Evolutionary conservation across 2,888 invertebrate genomes (phyloP), one percentile per base, ranked within the genome.

Genomic region (Caenorhabditis doughertyi): DNA sequence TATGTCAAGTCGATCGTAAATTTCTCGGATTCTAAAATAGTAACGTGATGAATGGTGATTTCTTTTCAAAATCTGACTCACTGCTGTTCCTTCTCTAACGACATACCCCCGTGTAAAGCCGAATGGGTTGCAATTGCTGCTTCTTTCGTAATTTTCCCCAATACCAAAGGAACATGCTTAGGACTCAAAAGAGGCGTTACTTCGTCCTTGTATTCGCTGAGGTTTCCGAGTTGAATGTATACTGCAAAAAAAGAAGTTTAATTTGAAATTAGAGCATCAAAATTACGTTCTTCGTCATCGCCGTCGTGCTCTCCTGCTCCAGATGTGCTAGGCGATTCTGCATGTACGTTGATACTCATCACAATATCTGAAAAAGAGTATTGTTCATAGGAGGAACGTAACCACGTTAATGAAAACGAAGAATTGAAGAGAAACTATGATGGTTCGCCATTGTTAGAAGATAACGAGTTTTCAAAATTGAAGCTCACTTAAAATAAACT

Each of bases 1-100:
- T 73, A 95, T 94, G 93, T 99, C 98, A 91, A 98, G 94, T 91
- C 95, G 94, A 90, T 95, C 94, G 93, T 98, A 98, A 82, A 99
- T 93, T 92, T 95, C 85, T 16, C 89, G 87, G 35, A 90, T 85
- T 58, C 88, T 86, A 23, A 23, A 81, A 81, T 13, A 32, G 21
- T 3, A 27, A 18, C n/a, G 47, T 47, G 39, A 70, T 23, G n/a
- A 0, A 11, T 23, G 9, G n/a, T n/a, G 2, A 55, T 55, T 29
- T 3, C 25, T 51, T 51, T 51, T 51, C 29, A 25, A 7, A n/a
- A n/a, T n/a, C 32, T 29, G 13, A 44, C 83, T 53, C 21, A 87
- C 85, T 84, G 73, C 49, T 86, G 84, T 71, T 89, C 88, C 65
- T 89, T 89, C 62, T 90, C 89, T 9, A 79, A 58, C 11, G 86